A percentile compares a stretch with the other conserved stretches of the same genome.
These are phyloP conservation scores for Antedon mediterranea DNA, from an alignment of 53 echinoderm and acorn worm species.

Conservation along the genomic window DNA sequence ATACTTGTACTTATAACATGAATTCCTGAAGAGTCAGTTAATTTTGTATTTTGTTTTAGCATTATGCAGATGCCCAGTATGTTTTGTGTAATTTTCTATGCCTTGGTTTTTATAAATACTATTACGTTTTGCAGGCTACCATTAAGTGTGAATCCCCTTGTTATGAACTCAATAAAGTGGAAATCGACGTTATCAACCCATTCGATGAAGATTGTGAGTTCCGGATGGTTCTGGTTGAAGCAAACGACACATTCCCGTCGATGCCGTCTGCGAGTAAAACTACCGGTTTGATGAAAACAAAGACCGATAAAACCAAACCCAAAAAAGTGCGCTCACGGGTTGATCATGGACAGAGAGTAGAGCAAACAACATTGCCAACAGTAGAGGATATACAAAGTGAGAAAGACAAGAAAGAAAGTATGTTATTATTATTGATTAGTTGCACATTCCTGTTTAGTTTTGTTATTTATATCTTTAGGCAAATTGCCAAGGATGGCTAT, in stretches of 20 bases:
- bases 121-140: conserved; percentile 26
- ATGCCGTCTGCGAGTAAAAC: conserved; percentile 6
- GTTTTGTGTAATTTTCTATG: too few relatives aligned
- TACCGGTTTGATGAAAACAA: conserved; percentile 7
- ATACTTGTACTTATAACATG: too few relatives aligned
- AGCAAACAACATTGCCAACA: conserved; percentile 39
- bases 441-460: too few relatives aligned
- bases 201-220: conserved; percentile 72
- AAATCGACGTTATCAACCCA: conserved; percentile 61
- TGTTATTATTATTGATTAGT: too few relatives aligned
- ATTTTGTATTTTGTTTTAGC: too few relatives aligned
- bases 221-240: conserved; percentile 70
- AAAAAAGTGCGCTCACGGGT: conserved; percentile 62
- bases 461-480: too few relatives aligned
- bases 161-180: conserved; percentile 73
- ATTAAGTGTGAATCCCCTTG: conserved; percentile 84
- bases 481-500: too few relatives aligned
- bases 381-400: conserved; percentile 45
- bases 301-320: conserved; percentile 38
- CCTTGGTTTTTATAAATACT: too few relatives aligned
- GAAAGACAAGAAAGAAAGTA: conserved; percentile 32
- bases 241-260: conserved; percentile 49
- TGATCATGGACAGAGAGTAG: conserved; percentile 67
- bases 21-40: too few relatives aligned
- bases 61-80: too few relatives aligned